These are phyloP conservation scores for Helostoma temminkii DNA, from an alignment of 2,797 vertebrate genomes.

Conservation along the genomic window DNA sequence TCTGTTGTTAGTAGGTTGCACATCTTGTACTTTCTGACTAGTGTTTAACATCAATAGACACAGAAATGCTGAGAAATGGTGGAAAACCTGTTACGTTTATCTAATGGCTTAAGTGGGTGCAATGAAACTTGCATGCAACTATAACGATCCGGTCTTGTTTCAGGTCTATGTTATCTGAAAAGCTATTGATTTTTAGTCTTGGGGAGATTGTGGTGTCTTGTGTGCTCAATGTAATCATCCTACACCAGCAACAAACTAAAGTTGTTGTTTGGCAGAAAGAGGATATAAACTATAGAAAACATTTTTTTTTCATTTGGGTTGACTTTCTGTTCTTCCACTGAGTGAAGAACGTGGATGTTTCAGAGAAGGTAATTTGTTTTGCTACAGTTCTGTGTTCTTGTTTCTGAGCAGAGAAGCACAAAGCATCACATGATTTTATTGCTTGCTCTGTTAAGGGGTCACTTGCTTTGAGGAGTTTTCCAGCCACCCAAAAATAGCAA, in stretches of 20 bases:
- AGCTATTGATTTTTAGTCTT: slow-evolving; percentile 44
- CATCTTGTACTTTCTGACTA: neutral
- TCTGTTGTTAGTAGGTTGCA: neutral
- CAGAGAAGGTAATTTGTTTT: slow-evolving; percentile 29
- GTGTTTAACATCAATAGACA: neutral
- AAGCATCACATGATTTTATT: slow-evolving; percentile 36
- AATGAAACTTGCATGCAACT: slow-evolving; percentile 5
- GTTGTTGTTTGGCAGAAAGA: neutral
- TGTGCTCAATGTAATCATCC: slow-evolving; percentile 27
- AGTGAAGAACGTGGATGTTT: neutral
- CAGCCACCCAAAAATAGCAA: slow-evolving; percentile 4
- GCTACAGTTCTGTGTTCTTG: slow-evolving; percentile 27
- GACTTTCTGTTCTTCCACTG: slow-evolving; percentile 15
- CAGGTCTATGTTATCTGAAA: slow-evolving; percentile 63
- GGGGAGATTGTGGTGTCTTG: slow-evolving; percentile 29
- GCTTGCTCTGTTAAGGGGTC: slow-evolving; percentile 19
- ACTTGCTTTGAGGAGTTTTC: slow-evolving; percentile 9
- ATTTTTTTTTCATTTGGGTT: neutral
- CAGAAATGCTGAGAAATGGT: neutral
- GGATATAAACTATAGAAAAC: slow-evolving; percentile 27
- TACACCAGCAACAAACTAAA: neutral
- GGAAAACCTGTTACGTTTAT: neutral
- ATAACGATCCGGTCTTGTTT: slow-evolving; percentile 22
- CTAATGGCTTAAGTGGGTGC: neutral
- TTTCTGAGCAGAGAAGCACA: slow-evolving; percentile 17